A percentile compares a stretch with the other conserved stretches of the same genome.
Evolutionary conservation across 2,797 vertebrate genomes (phyloP).

Genomic region (Phrynocephalus guinanensis): DNA sequence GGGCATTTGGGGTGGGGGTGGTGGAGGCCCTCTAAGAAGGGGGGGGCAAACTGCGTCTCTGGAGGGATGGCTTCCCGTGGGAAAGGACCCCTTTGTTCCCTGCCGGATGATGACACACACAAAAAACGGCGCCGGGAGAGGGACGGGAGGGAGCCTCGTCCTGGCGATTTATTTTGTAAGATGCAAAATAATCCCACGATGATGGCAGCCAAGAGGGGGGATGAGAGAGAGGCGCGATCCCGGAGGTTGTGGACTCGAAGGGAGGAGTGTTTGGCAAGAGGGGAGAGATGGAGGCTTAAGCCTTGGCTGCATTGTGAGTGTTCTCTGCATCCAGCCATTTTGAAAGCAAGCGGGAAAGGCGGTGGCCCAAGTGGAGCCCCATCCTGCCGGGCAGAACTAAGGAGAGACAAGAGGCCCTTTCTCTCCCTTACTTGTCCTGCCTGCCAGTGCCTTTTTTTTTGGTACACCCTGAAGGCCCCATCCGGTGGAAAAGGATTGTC

Average conservation of each 20-base stretch:
- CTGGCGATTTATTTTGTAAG: not conserved
- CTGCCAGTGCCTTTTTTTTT: no score
- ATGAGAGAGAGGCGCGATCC: not conserved
- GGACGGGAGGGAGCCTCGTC: no score
- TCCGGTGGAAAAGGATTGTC: not conserved
- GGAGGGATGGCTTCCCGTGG: not conserved
- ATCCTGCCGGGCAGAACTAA: not conserved
- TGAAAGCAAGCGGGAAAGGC: slow-evolving; percentile 29
- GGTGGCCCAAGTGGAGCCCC: not conserved
- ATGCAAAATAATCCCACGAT: not conserved
- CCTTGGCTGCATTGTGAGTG: slow-evolving; percentile 29
- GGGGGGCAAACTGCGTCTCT: no score
- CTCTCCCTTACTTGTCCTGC: not conserved
- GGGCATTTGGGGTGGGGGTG: no score
- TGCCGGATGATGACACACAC: not conserved
- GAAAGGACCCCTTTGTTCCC: not conserved
- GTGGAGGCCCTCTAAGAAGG: not conserved
- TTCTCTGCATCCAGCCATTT: slow-evolving; percentile 53
- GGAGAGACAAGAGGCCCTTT: not conserved
- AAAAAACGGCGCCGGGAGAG: not conserved
- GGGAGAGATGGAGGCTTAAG: slow-evolving; percentile 32
- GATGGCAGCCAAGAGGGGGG: not conserved
- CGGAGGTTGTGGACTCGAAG: not conserved
- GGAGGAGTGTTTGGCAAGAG: slow-evolving; percentile 16
- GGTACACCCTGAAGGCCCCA: no score